phyloP scores from a whole-genome alignment of 2,797 vertebrate species.

The Triplophysa bombifrons region DNA sequence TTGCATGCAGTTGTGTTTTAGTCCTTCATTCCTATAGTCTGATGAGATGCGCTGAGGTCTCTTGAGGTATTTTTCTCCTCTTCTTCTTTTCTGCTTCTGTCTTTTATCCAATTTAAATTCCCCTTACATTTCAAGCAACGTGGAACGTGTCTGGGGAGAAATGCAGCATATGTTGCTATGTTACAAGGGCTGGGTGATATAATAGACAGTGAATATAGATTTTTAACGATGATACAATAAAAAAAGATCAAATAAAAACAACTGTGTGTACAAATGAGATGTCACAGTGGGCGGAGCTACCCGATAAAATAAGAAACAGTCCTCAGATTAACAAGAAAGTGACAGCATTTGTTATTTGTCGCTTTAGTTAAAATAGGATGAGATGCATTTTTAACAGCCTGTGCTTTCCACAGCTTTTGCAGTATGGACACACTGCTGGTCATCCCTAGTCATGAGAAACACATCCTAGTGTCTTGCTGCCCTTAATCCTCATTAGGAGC shows the following conservation, averaged over 20 bases:
- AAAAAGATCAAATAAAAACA: no score
- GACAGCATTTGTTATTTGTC: not conserved
- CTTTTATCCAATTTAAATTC: not conserved
- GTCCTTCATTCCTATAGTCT: not conserved
- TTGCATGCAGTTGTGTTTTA: conserved; percentile 3
- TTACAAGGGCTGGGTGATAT: not conserved
- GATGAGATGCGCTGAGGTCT: not conserved
- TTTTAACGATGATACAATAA: not conserved
- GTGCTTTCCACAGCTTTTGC: not conserved
- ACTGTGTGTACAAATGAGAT: not conserved
- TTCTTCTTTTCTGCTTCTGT: not conserved
- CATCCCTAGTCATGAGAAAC: conserved; percentile 48
- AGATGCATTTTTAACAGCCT: no score
- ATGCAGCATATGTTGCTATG: not conserved
- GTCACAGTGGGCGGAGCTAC: not conserved
- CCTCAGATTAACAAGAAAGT: not conserved
- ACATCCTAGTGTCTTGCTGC: conserved; percentile 47
- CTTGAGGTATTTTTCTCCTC: not conserved
- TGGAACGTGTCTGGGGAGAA: not conserved
- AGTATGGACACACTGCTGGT: conserved; percentile 36
- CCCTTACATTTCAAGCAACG: not conserved
- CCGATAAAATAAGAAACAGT: not conserved
- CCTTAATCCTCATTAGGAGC: conserved; percentile 67
- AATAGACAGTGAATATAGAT: not conserved
- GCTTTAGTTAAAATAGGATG: not conserved